These are phyloP conservation scores for Piaya cayana DNA, from an alignment of 2,113 vertebrate genomes.

Conservation along the genomic window DNA sequence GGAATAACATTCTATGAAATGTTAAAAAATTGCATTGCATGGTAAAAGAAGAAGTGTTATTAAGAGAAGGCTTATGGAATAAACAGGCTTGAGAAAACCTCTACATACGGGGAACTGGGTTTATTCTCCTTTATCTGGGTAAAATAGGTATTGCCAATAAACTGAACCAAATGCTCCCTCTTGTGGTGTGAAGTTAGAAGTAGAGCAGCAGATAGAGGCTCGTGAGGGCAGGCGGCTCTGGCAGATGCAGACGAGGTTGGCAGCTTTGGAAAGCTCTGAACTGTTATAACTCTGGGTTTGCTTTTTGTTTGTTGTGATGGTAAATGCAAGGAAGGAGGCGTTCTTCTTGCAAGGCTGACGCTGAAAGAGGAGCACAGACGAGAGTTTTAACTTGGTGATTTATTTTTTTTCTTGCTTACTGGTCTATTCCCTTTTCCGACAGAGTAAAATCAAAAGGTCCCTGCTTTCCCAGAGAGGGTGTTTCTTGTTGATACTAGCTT, in stretches of 20 bases:
- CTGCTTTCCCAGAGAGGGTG: accelerated
- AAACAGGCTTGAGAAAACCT: not conserved
- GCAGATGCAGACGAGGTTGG: not conserved
- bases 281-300: not conserved
- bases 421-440: not conserved
- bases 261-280: not conserved
- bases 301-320: not conserved
- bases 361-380: not conserved
- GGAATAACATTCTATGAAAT: not conserved
- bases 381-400: not conserved
- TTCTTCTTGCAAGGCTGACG: not conserved
- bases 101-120: not conserved
- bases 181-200: not conserved
- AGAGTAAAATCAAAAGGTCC: not conserved
- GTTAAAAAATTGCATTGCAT: not conserved
- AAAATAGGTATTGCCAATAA: not conserved
- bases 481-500: not conserved
- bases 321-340: not conserved
- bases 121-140: accelerated
- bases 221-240: accelerated
- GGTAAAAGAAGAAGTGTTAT: not conserved
- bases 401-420: not conserved
- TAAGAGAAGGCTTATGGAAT: not conserved
- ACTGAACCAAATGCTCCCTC: conserved; percentile 30
- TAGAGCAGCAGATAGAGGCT: not conserved